Conservation (phyloP, 2,113 vertebrate species). For the Heptranchias perlo region DNA sequence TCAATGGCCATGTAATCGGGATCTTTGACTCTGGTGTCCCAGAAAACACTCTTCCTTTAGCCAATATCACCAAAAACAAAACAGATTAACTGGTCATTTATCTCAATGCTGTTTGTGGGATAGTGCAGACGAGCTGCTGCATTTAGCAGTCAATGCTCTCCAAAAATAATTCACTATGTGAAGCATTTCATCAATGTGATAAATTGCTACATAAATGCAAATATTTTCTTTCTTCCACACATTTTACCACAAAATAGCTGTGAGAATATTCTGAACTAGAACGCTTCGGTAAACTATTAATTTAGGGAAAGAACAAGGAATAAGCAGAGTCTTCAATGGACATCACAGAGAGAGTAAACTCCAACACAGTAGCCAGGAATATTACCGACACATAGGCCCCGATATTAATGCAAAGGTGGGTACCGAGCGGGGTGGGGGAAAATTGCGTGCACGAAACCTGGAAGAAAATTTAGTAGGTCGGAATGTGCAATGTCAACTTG, state of each 20-base stretch:
- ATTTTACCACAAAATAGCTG: neutral
- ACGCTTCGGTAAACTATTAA: neutral
- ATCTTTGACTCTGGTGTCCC: neutral
- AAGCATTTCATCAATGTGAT: neutral
- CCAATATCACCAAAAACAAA: neutral
- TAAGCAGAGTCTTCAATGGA: neutral
- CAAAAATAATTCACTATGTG: neutral
- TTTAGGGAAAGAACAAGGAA: neutral
- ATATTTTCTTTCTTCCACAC: neutral
- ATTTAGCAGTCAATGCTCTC: neutral
- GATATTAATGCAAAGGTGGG: too few species aligned
- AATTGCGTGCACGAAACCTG: too few species aligned
- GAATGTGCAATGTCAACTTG: too few species aligned
- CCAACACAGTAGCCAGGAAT: neutral
- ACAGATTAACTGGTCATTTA: neutral
- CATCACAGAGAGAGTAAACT: neutral
- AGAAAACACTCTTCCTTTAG: neutral
- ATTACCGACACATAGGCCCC: neutral
- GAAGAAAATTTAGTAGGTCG: too few species aligned
- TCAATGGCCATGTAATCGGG: neutral
- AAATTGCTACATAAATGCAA: neutral
- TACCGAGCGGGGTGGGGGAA: too few species aligned
- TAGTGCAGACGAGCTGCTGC: neutral
- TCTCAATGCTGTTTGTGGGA: neutral
- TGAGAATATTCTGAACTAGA: neutral